Evolutionary conservation across 2,113 vertebrate genomes (phyloP).

Genomic region (Sinocyclocheilus rhinocerous): DNA sequence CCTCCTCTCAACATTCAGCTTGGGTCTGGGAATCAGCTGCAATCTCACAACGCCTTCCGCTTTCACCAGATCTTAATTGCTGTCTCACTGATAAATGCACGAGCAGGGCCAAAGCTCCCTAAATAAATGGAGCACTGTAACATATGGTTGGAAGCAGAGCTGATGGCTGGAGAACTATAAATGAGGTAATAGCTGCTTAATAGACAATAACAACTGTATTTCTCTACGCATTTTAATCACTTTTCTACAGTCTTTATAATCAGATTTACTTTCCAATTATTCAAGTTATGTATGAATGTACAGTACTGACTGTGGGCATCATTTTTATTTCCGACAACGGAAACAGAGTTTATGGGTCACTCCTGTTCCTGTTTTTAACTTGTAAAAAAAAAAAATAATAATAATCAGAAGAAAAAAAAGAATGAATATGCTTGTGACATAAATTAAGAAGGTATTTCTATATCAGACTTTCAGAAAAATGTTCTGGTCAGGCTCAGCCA

Average conservation of each 20-base stretch:
- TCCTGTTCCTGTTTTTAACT: neutral
- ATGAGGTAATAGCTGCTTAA: conserved; percentile 40
- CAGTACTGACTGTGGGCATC: neutral
- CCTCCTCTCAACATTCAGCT: conserved; percentile 8
- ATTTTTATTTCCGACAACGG: neutral
- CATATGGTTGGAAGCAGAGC: conserved; percentile 20
- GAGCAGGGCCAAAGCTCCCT: conserved; percentile 3
- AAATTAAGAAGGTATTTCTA: neutral
- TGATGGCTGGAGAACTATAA: conserved; percentile 23
- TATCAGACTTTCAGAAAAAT: neutral
- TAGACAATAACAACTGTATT: conserved; percentile 37
- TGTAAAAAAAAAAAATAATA: neutral
- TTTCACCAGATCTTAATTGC: conserved; percentile 51
- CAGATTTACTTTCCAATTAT: neutral
- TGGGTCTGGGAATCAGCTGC: conserved; percentile 3
- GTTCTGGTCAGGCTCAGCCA: too few relatives aligned
- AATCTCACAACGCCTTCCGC: conserved; percentile 42
- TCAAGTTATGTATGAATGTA: neutral
- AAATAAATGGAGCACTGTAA: conserved; percentile 29
- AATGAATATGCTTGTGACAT: neutral
- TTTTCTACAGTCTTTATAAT: conserved; percentile 4
- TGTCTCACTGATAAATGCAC: conserved; percentile 39
- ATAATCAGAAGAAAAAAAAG: neutral
- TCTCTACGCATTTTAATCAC: conserved; percentile 13
- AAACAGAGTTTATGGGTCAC: neutral